These are phyloP conservation scores for Phrynocephalus vlangalii DNA, from an alignment of 2,797 vertebrate species.

Conservation along the genomic window DNA sequence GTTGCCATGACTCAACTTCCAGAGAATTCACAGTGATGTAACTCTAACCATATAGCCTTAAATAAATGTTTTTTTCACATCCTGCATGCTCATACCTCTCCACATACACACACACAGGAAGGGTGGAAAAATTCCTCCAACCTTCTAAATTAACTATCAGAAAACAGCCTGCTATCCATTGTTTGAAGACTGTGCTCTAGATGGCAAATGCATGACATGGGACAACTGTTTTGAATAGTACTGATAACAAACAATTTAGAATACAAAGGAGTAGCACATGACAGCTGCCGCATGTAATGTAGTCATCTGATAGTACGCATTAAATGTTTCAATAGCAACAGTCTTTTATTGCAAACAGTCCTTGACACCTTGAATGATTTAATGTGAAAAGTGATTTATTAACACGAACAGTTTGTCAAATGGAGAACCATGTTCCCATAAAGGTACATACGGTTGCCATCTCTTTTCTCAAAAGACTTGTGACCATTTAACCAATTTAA, in stretches of 20 bases:
- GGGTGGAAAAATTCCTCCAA: neutral
- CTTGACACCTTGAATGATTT: conserved; percentile 8
- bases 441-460: neutral
- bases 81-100: neutral
- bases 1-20: too few species aligned
- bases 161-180: neutral
- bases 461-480: neutral
- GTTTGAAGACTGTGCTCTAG: too few species aligned
- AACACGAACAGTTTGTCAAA: conserved; percentile 17
- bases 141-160: neutral
- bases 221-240: neutral
- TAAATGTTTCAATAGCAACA: neutral
- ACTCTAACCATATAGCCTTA: neutral
- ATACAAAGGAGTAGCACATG: neutral
- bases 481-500: neutral
- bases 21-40: neutral
- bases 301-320: neutral
- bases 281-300: conserved; percentile 1
- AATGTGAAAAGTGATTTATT: conserved; percentile 1
- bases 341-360: conserved; percentile 9
- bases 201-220: neutral
- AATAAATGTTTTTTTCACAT: neutral
- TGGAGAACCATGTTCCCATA: neutral
- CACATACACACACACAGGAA: neutral
- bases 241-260: conserved; percentile 8